Evolutionary conservation across 2,113 vertebrate species (phyloP), one percentile per base, ranked within the genome.

Genomic region (Tragelaphus scriptus): DNA sequence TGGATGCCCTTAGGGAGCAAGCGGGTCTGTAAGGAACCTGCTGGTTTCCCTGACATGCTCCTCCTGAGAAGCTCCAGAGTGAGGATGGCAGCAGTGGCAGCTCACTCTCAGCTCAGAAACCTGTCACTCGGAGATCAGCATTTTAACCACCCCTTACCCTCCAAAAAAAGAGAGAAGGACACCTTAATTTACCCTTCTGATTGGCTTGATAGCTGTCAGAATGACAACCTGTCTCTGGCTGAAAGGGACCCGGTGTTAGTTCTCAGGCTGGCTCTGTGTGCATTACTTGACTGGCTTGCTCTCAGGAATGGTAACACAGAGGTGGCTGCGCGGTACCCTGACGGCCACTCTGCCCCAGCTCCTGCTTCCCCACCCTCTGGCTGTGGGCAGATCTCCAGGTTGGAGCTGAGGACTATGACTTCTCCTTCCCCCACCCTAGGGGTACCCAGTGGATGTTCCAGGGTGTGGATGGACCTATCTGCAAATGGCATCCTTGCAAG

Each of bases 101-200:
- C 88, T 97, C 68, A 82, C 77, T 97, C 95, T 93, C 90, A 85
- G 97, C 98, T 96, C 92, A 55, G 95, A 97, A 96, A 95, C 51
- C 98, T 98, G 98, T 97, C 98, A 98, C 97, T 97, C 10, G 0
- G 87, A 63, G 88, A 97, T 61, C 8, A 32, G 98, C 98, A 85
- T 94, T 91, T 94, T 90, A 80, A 98, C 96, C 92, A 91, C 1
- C 75, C 88, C 91, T 88, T 49, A 85, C 80, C 97, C 95, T 94
- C 56, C 77, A 94, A 71, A 88, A 97, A 90, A 61, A 79, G 59
- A 49, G 49, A 92, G 2, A 80, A 95, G 90, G 95, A 98, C 58
- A 94, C 95, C 94, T 98, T 97, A 97, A 98, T 98, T 97, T 97
- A 92, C 84, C 90, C 96, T 12, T 55, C 77, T 96, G 97, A 97